Evolutionary conservation across 2,797 vertebrate genomes (phyloP).

Genomic region (Onychomys leucogaster): DNA sequence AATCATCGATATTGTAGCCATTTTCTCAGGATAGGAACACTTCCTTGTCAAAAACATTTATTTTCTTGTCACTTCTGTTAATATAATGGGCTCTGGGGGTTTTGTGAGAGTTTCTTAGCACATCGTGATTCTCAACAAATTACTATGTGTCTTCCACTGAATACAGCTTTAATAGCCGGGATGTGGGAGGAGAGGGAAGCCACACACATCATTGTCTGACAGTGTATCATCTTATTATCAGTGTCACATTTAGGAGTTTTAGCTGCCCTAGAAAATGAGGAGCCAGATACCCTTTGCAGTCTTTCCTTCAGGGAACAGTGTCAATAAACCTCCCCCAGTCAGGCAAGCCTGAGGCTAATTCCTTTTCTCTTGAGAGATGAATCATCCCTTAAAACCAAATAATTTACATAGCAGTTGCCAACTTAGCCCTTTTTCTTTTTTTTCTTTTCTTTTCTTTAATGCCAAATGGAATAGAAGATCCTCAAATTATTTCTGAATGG

Average conservation of each 20-base stretch:
- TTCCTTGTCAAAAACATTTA: conserved; percentile 82
- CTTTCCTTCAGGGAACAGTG: conserved; percentile 52
- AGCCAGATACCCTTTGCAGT: conserved; percentile 7
- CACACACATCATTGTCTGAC: conserved; percentile 71
- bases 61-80: conserved; percentile 83
- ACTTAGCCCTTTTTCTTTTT: background rate
- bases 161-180: conserved; percentile 80
- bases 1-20: conserved; percentile 75
- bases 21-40: conserved; percentile 74
- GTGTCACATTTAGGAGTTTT: background rate
- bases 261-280: conserved; percentile 71
- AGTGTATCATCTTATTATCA: conserved; percentile 76
- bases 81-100: conserved; percentile 83
- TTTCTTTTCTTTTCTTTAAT: conserved; percentile 27
- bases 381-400: conserved; percentile 73
- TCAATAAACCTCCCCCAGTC: conserved; percentile 69
- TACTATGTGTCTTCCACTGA: conserved; percentile 83
- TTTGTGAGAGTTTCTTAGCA: conserved; percentile 84
- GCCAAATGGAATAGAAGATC: conserved; percentile 61
- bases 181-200: conserved; percentile 64
- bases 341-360: conserved; percentile 73
- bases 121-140: conserved; percentile 85
- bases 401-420: conserved; percentile 67
- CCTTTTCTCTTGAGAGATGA: conserved; percentile 63
- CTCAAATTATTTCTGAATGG: conserved; percentile 55